phyloP scores from a whole-genome alignment of 2,113 vertebrate genomes.

The Cavia aperea region DNA sequence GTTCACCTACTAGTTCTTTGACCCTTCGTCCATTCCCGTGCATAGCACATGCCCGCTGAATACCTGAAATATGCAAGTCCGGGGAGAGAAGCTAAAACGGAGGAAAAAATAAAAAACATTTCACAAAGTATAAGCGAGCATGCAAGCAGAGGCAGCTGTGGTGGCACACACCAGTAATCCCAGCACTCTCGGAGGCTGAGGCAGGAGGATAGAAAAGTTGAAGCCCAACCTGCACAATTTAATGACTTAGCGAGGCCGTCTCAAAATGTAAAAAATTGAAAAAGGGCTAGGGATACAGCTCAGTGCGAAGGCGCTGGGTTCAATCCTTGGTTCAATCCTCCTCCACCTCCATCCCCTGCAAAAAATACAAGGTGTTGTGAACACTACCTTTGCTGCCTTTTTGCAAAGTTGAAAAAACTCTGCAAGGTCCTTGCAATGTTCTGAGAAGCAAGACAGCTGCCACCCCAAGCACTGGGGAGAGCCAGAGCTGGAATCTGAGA shows the following conservation, averaged over 20 bases:
- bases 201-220: not conserved
- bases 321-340: not conserved
- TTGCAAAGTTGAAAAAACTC: not conserved
- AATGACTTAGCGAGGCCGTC: not conserved
- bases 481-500: not conserved
- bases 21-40: not conserved
- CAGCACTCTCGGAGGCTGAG: not conserved
- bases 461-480: not conserved
- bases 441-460: not conserved
- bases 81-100: not conserved
- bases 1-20: not conserved
- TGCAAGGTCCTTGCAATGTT: not conserved
- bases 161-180: not conserved
- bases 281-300: not conserved
- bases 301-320: not conserved
- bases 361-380: rapidly evolving
- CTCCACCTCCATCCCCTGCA: not conserved
- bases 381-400: not conserved
- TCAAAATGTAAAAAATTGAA: not conserved
- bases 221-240: not conserved
- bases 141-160: not conserved
- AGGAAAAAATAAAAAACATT: not conserved
- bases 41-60: not conserved
- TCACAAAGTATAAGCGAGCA: not conserved
- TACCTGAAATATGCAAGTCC: not conserved